Evolutionary conservation across 1,140 invertebrate genomes (phyloP).

Genomic region (Helicoverpa zea): DNA sequence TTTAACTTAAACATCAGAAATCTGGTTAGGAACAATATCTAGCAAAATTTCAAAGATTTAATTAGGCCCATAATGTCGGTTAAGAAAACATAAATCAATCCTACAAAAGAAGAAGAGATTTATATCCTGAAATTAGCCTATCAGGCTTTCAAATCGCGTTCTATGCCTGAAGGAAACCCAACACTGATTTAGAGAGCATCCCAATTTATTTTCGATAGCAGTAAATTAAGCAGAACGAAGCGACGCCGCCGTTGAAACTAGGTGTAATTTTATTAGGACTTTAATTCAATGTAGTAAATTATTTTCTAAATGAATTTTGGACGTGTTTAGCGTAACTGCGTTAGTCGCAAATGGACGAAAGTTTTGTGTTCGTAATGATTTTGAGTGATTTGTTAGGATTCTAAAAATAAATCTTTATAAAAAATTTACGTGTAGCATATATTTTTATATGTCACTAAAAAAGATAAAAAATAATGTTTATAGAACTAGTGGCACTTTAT

Average conservation of each 20-base stretch:
- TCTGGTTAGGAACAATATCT: neutral
- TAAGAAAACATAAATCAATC: too few species aligned
- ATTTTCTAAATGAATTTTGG: slow-evolving; percentile 43
- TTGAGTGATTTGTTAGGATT: neutral
- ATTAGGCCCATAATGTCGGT: too few species aligned
- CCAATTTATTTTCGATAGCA: slow-evolving; percentile 40
- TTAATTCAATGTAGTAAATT: slow-evolving; percentile 46
- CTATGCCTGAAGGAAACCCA: slow-evolving; percentile 1
- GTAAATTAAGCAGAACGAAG: slow-evolving; percentile 38
- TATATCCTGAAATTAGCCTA: neutral
- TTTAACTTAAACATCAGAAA: too few species aligned
- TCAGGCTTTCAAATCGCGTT: neutral
- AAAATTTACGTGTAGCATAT: too few species aligned
- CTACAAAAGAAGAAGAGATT: neutral
- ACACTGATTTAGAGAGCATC: slow-evolving; percentile 22
- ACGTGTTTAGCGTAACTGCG: slow-evolving; percentile 26
- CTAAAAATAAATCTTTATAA: too few species aligned
- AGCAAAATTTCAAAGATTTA: neutral
- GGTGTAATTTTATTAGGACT: slow-evolving; percentile 36
- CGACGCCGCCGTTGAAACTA: slow-evolving; percentile 13
- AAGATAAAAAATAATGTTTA: too few species aligned
- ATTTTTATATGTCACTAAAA: too few species aligned
- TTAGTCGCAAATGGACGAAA: slow-evolving; percentile 19
- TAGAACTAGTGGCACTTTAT: too few species aligned
- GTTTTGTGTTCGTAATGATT: neutral